Conservation (phyloP, 2,888 invertebrate species). For the Biston stratarius region DNA sequence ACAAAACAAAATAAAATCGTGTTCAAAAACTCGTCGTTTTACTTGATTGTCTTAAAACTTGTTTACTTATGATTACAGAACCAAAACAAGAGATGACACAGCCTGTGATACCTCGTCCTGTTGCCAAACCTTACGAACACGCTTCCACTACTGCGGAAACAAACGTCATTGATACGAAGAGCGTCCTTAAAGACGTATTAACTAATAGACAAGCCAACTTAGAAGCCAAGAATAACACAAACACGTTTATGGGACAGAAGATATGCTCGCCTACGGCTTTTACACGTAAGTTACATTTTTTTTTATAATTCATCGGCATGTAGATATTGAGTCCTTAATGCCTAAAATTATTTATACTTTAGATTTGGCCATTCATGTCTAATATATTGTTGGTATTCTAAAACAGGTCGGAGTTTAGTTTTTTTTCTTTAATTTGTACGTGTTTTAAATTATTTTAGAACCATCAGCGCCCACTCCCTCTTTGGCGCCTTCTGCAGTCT, state of each 20-base stretch:
- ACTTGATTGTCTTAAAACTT: no score
- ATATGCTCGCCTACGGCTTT: constrained; percentile 75
- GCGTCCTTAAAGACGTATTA: constrained; percentile 67
- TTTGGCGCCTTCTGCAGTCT: constrained; percentile 54
- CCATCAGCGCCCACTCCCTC: constrained; percentile 54
- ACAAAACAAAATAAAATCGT: no score
- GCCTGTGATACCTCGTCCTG: constrained; percentile 33
- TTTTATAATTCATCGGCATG: no score
- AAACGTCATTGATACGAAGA: constrained; percentile 56
- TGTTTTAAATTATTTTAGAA: constrained; percentile 27
- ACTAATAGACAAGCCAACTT: constrained; percentile 58
- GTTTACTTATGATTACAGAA: constrained; percentile 44
- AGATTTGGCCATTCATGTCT: no score
- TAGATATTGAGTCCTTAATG: no score
- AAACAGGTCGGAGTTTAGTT: no score
- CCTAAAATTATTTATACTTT: no score
- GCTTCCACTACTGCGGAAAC: constrained; percentile 10
- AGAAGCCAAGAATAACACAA: constrained; percentile 56
- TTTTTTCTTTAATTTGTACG: no score
- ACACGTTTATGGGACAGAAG: constrained; percentile 76
- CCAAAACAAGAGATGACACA: constrained; percentile 53
- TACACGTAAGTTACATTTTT: constrained; percentile 60
- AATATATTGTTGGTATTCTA: no score
- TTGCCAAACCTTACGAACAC: constrained; percentile 38
- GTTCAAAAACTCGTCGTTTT: no score